Conservation (phyloP, 1,140 invertebrate genomes). For the Acromyrmex echinatior region DNA sequence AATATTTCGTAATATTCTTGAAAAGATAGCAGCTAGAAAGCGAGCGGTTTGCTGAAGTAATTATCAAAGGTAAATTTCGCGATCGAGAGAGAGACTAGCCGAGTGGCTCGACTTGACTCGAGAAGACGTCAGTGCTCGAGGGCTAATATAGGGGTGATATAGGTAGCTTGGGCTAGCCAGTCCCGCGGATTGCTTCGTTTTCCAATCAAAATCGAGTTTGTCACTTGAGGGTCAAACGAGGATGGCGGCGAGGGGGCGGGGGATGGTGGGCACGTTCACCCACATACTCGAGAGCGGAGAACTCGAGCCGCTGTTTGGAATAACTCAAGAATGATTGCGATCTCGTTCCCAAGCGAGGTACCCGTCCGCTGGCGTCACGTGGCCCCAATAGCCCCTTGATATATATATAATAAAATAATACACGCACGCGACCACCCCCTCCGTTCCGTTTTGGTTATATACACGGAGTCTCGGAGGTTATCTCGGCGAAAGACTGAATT, state of each 20-base stretch:
- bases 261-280: slow-evolving; percentile 63
- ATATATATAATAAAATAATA: slow-evolving; percentile 81
- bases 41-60: neutral
- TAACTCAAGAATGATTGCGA: slow-evolving; percentile 85
- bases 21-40: neutral
- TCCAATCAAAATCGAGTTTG: slow-evolving; percentile 73
- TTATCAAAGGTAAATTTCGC: slow-evolving; percentile 14
- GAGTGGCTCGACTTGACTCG: slow-evolving; percentile 47
- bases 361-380: slow-evolving; percentile 80
- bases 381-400: slow-evolving; percentile 79
- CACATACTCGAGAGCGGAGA: slow-evolving; percentile 59
- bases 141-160: slow-evolving; percentile 51
- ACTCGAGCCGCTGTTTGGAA: slow-evolving; percentile 77
- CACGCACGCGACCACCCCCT: slow-evolving; percentile 46
- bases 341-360: slow-evolving; percentile 72
- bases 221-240: slow-evolving; percentile 40
- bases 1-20: neutral
- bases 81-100: neutral
- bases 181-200: slow-evolving; percentile 57
- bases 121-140: slow-evolving; percentile 12
- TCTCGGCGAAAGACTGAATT: neutral
- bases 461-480: neutral
- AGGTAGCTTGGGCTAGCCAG: neutral
- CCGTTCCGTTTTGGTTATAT: neutral
- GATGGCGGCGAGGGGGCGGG: slow-evolving; percentile 31